Evolutionary conservation across 2,888 invertebrate genomes (phyloP), one percentile per base, ranked within the genome.

Genomic region (Maniola hyperantus): DNA sequence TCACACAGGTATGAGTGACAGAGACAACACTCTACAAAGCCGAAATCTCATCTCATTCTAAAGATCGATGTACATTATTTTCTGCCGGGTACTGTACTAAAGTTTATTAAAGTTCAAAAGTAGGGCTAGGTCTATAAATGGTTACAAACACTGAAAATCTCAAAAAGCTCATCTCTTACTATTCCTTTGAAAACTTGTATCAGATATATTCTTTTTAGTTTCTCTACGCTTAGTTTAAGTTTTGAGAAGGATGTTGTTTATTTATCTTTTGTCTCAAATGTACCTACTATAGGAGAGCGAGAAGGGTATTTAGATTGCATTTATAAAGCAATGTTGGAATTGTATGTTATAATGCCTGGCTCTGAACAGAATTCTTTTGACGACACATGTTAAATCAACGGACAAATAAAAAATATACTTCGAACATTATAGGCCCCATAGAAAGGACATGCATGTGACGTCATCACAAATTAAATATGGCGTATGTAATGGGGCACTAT

Each of bases 321-420:
- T 90, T 90, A 87, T 86, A 81, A 82, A 83, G 83, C 85, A 87
- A 85, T 84, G 86, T 88, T 87, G 87, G 84, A 84, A 85, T 87
- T 85, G 86, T 89, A 77, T 73, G 77, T 71, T 68, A 65, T 48
- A 61, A 66, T 58, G 34, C 18, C 51, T 64, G 66, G 50, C 58
- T 66, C 44, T 58, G 66, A 63, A 66, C 66, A 65, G 61, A 60
- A 68, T 44, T 63, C 60, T 59, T 48, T 60, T 7, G 36, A 11
- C 11, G 36, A 26, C 15, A 54, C 34, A 34, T 11, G 13, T 26
- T 51, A 26, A 26, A 18, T 18, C 15, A 46, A 46, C 7, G 6
- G 4, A 26, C 26, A 26, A 2, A 26, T 26, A 26, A 26, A 7
- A 48, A 15, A 18, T 26, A 26, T 26, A 26, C 26, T 26, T 26